A percentile compares a stretch with the other conserved stretches of the same genome.
phyloP scores from a whole-genome alignment of 2,888 invertebrate species.

The Masnerella sp. region DNA sequence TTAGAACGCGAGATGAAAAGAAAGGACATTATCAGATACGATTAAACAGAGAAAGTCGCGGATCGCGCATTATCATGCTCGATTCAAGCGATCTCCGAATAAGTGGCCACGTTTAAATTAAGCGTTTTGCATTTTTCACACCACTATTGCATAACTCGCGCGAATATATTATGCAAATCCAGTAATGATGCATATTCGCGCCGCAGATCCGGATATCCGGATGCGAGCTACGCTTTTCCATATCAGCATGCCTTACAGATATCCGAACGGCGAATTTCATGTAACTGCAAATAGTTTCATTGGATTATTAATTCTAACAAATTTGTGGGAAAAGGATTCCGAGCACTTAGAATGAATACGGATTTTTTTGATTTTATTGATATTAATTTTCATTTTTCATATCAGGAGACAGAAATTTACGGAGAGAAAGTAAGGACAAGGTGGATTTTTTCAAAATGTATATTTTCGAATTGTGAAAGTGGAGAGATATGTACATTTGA shows the following conservation, averaged over 20 bases:
- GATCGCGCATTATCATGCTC: neutral
- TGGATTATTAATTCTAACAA: neutral
- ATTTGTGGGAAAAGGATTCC: too few species aligned
- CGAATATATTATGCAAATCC: conserved; percentile 22
- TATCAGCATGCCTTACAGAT: neutral
- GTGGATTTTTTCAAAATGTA: too few species aligned
- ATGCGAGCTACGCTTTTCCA: conserved; percentile 4
- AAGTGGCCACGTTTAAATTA: conserved; percentile 3
- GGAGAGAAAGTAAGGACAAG: too few species aligned
- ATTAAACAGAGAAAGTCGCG: conserved; percentile 21
- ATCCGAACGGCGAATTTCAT: neutral
- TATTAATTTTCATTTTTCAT: too few species aligned
- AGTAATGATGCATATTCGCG: conserved; percentile 5
- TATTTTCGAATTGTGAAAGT: too few species aligned
- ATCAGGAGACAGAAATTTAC: too few species aligned
- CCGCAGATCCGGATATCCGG: conserved; percentile 26
- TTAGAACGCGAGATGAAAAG: neutral
- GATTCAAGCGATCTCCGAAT: conserved; percentile 7
- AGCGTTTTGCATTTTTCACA: conserved; percentile 5
- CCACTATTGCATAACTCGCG: conserved; percentile 6
- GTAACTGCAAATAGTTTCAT: neutral
- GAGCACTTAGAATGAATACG: too few species aligned
- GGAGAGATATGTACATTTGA: too few species aligned
- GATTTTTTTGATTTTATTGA: too few species aligned
- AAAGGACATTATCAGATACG: conserved; percentile 1